These are phyloP conservation scores for Laticauda colubrina DNA, from an alignment of 2,113 vertebrate species.

Conservation along the genomic window DNA sequence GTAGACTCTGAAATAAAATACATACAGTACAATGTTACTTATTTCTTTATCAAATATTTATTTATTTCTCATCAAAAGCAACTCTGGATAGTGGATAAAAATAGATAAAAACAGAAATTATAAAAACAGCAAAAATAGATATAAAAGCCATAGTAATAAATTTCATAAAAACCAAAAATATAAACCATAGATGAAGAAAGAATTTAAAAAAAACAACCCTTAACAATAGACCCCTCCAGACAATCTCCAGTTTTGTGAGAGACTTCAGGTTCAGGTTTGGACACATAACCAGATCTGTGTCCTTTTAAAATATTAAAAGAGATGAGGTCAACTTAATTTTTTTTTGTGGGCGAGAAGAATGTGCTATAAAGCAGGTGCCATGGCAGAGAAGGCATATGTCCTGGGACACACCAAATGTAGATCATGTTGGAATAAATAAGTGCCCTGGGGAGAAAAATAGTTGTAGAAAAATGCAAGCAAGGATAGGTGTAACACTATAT, in stretches of 20 bases:
- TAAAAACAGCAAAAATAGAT: not conserved
- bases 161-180: not conserved
- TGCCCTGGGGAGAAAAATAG: not conserved
- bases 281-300: not conserved
- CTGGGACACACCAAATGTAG: not conserved
- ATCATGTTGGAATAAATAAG: not conserved
- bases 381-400: not conserved
- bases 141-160: not conserved
- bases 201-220: not conserved
- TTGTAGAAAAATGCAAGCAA: not conserved
- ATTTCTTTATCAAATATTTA: not conserved
- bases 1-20: conserved; percentile 50
- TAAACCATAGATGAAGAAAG: not conserved
- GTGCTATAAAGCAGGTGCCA: not conserved
- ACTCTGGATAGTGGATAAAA: not conserved
- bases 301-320: not conserved
- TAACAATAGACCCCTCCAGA: not conserved
- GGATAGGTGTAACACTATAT: not conserved
- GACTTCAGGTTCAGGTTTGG: not conserved
- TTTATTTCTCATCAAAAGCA: not conserved
- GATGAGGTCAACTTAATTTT: not conserved
- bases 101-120: not conserved
- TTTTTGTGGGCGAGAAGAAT: not conserved
- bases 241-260: not conserved
- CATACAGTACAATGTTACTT: not conserved